A percentile compares a stretch with the other conserved stretches of the same genome.
Conservation (phyloP, 2,797 vertebrate species). For the Muscicapa comitata region DNA sequence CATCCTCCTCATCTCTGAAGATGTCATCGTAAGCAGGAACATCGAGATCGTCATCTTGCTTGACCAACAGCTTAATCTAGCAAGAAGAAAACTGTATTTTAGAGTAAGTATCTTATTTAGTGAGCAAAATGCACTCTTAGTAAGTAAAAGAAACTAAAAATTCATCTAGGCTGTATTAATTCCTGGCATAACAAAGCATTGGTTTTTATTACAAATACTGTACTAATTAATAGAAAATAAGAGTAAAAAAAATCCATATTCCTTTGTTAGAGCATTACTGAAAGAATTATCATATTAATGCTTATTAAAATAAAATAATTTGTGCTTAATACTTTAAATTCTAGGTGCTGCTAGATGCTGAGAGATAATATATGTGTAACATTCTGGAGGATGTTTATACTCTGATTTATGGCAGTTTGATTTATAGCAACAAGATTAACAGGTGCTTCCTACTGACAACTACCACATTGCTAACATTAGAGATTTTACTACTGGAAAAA, state of each 20-base stretch:
- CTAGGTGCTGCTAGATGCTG: background rate
- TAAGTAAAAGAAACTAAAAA: background rate
- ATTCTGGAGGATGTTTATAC: background rate
- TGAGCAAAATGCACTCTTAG: background rate
- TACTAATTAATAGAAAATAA: background rate
- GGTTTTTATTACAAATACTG: background rate
- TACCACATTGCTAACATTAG: background rate
- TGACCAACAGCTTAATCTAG: constrained; percentile 91
- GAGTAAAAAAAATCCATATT: background rate
- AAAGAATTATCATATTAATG: background rate
- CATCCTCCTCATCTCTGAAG: constrained; percentile 87
- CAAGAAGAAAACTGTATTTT: background rate
- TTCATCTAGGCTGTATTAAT: background rate
- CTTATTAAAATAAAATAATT: background rate
- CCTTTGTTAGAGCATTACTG: background rate
- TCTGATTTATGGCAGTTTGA: background rate
- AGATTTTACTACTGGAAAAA: background rate
- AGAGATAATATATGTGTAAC: background rate
- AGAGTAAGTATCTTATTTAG: background rate
- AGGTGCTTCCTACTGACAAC: background rate
- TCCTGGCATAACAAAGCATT: background rate
- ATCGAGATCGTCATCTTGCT: constrained; percentile 90
- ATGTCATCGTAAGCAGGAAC: constrained; percentile 94
- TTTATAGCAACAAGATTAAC: background rate
- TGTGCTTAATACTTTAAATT: background rate